Percentiles rank a stretch among this genome's conserved stretches.
These are phyloP conservation scores for Excalfactoria chinensis DNA, from an alignment of 2,113 vertebrate species.

Conservation along the genomic window DNA sequence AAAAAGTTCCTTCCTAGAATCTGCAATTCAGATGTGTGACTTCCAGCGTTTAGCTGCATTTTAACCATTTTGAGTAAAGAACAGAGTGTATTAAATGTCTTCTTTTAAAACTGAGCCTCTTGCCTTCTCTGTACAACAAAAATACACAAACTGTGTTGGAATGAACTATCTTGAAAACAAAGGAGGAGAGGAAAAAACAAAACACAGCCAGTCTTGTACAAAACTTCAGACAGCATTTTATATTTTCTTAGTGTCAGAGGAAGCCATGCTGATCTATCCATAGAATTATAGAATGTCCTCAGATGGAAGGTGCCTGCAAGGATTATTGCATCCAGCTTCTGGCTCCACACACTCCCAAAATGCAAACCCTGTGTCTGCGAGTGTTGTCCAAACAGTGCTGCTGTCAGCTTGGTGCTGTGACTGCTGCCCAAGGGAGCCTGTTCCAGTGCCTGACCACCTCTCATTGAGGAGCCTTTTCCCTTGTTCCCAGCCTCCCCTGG, in stretches of 20 bases:
- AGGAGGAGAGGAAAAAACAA: background rate
- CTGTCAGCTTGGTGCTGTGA: background rate
- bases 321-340: background rate
- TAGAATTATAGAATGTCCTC: background rate
- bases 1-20: background rate
- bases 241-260: background rate
- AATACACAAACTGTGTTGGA: background rate
- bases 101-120: background rate
- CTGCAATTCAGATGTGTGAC: background rate
- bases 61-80: background rate
- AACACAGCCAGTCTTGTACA: background rate
- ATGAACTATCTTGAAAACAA: background rate
- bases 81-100: background rate
- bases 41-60: background rate
- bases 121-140: background rate
- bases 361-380: background rate
- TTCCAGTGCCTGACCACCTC: background rate
- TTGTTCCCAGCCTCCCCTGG: background rate
- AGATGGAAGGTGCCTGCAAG: background rate
- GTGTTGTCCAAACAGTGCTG: background rate
- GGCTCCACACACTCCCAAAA: background rate
- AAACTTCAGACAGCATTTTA: background rate
- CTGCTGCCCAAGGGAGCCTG: background rate
- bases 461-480: background rate
- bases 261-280: background rate